Conservation (phyloP, 2,888 invertebrate species). For the Rhorus exstirpatorius region DNA sequence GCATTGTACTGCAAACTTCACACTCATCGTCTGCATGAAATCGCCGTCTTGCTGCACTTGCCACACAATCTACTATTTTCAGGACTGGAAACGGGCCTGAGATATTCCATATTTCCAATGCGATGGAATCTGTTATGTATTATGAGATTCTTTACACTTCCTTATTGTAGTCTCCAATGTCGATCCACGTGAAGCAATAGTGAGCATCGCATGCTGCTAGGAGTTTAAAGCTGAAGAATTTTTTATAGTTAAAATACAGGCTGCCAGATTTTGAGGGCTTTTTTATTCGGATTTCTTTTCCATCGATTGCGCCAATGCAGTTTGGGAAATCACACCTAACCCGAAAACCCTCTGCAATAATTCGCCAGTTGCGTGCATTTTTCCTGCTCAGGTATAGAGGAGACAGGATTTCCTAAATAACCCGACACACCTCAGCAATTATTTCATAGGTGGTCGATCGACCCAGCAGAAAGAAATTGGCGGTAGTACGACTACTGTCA, state of each 20-base stretch:
- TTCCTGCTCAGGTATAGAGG: conserved; percentile 10
- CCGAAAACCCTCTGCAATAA: conserved; percentile 65
- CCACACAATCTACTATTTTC: no score
- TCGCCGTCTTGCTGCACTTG: no score
- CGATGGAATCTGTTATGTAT: no score
- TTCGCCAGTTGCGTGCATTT: conserved; percentile 59
- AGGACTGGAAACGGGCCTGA: no score
- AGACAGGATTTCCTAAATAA: conserved; percentile 28
- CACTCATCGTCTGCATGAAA: no score
- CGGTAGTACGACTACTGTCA: conserved; percentile 7
- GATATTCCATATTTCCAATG: no score
- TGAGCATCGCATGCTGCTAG: conserved; percentile 62
- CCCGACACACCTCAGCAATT: conserved; percentile 17
- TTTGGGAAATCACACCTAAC: conserved; percentile 70
- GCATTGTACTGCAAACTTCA: no score
- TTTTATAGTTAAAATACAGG: conserved; percentile 71
- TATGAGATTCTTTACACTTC: no score
- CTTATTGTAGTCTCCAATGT: conserved; percentile 54
- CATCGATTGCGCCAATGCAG: conserved; percentile 52
- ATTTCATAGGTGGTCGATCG: conserved; percentile 13
- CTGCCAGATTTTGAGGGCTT: conserved; percentile 68
- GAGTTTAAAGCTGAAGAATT: conserved; percentile 67
- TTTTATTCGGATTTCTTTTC: conserved; percentile 54
- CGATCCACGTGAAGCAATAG: conserved; percentile 47
- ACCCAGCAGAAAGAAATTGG: conserved; percentile 13